A percentile compares a stretch with the other conserved stretches of the same genome.
phyloP scores from a whole-genome alignment of 2,113 vertebrate species.

The Cranoglanis bouderius region DNA sequence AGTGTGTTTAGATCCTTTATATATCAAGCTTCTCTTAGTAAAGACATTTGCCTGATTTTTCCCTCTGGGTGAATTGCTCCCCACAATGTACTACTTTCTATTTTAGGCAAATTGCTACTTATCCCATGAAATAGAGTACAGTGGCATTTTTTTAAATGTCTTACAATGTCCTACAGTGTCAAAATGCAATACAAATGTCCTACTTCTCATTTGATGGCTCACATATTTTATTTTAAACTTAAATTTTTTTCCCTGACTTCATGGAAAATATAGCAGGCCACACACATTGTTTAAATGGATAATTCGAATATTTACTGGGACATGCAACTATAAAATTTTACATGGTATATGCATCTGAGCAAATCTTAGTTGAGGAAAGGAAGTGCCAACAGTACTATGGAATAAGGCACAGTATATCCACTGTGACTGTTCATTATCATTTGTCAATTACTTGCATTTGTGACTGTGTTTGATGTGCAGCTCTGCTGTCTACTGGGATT shows the following conservation, averaged over 20 bases:
- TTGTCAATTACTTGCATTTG: slow-evolving; percentile 80
- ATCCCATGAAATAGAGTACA: background rate
- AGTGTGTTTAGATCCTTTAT: background rate
- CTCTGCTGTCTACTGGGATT: slow-evolving; percentile 74
- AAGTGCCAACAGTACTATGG: background rate
- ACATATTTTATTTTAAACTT: background rate
- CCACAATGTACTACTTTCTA: background rate
- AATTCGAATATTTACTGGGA: too few relatives aligned
- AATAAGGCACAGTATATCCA: slow-evolving; percentile 38
- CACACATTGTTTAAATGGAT: background rate
- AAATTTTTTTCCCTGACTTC: background rate
- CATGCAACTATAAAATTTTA: background rate
- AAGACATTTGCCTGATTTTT: background rate
- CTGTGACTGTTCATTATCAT: slow-evolving; percentile 64
- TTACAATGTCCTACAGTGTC: background rate
- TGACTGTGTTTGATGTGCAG: slow-evolving; percentile 71
- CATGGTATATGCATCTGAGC: slow-evolving; percentile 6
- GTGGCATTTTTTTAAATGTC: background rate
- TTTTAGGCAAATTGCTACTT: background rate
- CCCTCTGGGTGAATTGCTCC: background rate
- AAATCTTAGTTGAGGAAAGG: background rate
- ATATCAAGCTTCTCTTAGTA: background rate
- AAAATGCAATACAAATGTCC: too few relatives aligned
- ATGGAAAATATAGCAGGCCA: background rate
- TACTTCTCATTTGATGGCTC: too few relatives aligned